phyloP scores from a whole-genome alignment of 2,113 vertebrate genomes.

The Thymallus thymallus region DNA sequence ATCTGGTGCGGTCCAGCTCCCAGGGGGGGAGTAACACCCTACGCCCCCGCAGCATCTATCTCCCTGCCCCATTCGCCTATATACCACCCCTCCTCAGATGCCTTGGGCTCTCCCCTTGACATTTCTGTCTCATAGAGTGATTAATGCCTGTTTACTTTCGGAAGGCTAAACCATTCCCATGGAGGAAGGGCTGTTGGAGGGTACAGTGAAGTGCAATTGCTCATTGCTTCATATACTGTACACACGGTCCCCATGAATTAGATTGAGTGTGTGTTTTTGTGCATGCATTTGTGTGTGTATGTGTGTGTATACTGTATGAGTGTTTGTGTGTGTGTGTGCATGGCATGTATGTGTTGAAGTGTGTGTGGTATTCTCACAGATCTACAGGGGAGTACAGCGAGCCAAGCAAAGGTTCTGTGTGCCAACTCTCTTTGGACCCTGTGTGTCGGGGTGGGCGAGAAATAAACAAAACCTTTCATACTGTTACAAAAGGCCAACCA shows the following conservation, averaged over 20 bases:
- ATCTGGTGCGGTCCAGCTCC: conserved; percentile 68
- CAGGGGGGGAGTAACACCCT: conserved; percentile 66
- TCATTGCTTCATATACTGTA: not conserved
- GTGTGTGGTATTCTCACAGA: not conserved
- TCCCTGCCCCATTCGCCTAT: conserved; percentile 61
- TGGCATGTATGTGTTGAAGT: not conserved
- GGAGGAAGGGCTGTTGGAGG: conserved; percentile 32
- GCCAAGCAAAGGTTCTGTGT: conserved; percentile 16
- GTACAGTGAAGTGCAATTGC: conserved; percentile 11
- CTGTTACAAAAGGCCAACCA: conserved; percentile 30
- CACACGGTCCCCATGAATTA: not conserved
- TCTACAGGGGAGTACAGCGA: not conserved
- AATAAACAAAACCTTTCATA: conserved; percentile 49
- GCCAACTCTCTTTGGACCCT: conserved; percentile 21
- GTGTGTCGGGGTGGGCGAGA: conserved; percentile 16
- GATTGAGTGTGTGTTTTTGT: not conserved
- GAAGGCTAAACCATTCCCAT: conserved; percentile 68
- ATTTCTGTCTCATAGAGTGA: conserved; percentile 72
- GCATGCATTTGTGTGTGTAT: not conserved
- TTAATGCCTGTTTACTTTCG: conserved; percentile 81
- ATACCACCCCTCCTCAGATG: conserved; percentile 61
- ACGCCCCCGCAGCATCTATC: conserved; percentile 73
- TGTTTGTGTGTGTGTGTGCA: not conserved
- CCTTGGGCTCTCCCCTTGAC: conserved; percentile 68
- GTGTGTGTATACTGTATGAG: not conserved